phyloP scores from a whole-genome alignment of 2,113 vertebrate species.

The Crotalus horridus region DNA sequence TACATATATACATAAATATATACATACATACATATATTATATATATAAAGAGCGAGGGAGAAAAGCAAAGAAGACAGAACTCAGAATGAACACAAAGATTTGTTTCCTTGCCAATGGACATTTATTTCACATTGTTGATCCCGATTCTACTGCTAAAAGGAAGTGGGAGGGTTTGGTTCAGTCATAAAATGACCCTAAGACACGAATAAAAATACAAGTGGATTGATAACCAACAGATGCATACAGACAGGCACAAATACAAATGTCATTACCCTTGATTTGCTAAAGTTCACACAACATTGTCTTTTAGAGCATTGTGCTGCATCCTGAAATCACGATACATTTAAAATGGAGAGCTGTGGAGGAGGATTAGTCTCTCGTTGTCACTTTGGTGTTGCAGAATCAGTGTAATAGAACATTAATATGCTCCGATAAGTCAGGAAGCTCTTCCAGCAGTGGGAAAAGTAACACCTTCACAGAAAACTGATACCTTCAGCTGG shows the following conservation, averaged over 20 bases:
- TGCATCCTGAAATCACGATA: not conserved
- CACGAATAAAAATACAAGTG: not conserved
- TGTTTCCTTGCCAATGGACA: not conserved
- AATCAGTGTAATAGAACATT: not conserved
- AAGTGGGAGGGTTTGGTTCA: not conserved
- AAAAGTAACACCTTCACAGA: not conserved
- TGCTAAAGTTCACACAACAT: not conserved
- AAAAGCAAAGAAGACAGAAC: not conserved
- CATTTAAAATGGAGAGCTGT: not conserved
- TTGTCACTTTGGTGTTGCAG: not conserved
- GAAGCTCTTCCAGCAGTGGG: not conserved
- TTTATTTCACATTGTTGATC: not conserved
- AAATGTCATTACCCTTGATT: not conserved
- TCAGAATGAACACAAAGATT: not conserved
- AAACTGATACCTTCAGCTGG: not conserved
- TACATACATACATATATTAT: no score
- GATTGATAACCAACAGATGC: no score
- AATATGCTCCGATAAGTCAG: not conserved
- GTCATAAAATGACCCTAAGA: not conserved
- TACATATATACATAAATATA: no score
- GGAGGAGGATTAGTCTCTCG: not conserved
- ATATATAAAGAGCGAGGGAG: not conserved
- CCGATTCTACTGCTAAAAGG: not conserved
- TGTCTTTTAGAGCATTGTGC: not conserved
- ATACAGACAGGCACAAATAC: not conserved